A percentile compares a stretch with the other conserved stretches of the same genome.
Evolutionary conservation across 2,888 invertebrate genomes (phyloP).

Genomic region (Eubasilissa splendida): DNA sequence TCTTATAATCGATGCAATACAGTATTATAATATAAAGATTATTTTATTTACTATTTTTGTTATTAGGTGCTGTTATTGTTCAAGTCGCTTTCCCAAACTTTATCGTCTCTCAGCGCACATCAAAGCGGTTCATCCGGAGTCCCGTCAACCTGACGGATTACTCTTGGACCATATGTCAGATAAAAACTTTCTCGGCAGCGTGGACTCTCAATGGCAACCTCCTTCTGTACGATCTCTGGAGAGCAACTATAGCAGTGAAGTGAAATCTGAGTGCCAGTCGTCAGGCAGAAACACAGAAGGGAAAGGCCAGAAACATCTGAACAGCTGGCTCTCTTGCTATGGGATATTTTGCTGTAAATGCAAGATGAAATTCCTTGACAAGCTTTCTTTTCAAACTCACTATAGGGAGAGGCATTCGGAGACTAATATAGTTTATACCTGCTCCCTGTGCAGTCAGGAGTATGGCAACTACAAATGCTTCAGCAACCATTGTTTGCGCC

Average conservation of each 20-base stretch:
- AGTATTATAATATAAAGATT: no score
- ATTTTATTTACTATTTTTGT: no score
- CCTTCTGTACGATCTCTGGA: conserved; percentile 2
- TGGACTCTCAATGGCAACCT: neutral
- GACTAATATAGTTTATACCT: conserved; percentile 17
- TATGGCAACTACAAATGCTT: conserved; percentile 27
- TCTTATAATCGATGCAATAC: no score
- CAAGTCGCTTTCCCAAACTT: conserved; percentile 29
- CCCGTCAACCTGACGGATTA: neutral
- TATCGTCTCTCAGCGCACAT: conserved; percentile 23
- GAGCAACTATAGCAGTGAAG: neutral
- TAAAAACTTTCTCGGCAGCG: neutral
- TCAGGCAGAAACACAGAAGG: neutral
- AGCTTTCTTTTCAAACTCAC: conserved; percentile 17
- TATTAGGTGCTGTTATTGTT: conserved; percentile 35
- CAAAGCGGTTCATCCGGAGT: conserved; percentile 18
- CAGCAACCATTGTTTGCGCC: conserved; percentile 29
- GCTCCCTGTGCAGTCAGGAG: conserved; percentile 24
- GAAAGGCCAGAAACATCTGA: conserved; percentile 16
- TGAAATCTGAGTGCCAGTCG: neutral
- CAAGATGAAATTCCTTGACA: conserved; percentile 23
- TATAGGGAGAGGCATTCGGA: conserved; percentile 16
- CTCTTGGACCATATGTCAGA: conserved; percentile 1
- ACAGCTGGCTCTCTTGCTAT: conserved; percentile 30
- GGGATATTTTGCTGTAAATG: conserved; percentile 38